phyloP scores from a whole-genome alignment of 2,888 invertebrate genomes.

The Zele albiditarsus region DNA sequence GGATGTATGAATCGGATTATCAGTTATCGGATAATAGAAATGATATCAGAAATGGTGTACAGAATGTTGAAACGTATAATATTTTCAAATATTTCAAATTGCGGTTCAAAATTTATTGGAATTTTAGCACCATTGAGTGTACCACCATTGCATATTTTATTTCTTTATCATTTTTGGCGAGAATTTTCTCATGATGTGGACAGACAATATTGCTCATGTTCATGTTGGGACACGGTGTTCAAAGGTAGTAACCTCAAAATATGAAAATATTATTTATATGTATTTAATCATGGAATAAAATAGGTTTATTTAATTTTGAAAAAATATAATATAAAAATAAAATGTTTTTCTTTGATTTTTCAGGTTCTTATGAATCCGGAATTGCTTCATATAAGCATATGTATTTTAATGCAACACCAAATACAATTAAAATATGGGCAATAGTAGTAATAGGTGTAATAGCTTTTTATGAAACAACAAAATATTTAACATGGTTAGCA shows the following conservation, averaged over 20 bases:
- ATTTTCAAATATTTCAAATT: slow-evolving; percentile 62
- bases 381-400: slow-evolving; percentile 81
- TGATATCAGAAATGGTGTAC: slow-evolving; percentile 45
- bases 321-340: background rate
- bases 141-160: slow-evolving; percentile 78
- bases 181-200: slow-evolving; percentile 80
- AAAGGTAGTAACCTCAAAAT: slow-evolving; percentile 75
- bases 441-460: slow-evolving; percentile 77
- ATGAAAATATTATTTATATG: background rate
- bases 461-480: slow-evolving; percentile 78
- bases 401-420: slow-evolving; percentile 81
- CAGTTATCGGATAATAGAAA: background rate
- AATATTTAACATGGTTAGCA: slow-evolving; percentile 75
- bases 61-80: slow-evolving; percentile 62
- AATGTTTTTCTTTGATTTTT: slow-evolving; percentile 52
- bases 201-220: slow-evolving; percentile 79
- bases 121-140: slow-evolving; percentile 71
- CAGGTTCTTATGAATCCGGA: slow-evolving; percentile 81
- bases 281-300: too few relatives aligned
- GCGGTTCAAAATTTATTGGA: slow-evolving; percentile 66
- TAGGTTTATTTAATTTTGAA: too few relatives aligned
- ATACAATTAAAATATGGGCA: slow-evolving; percentile 80
- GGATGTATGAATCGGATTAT: too few relatives aligned
- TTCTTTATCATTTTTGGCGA: slow-evolving; percentile 80
- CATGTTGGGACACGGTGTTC: slow-evolving; percentile 86